These are phyloP conservation scores for Ploceus nigricollis DNA, from an alignment of 2,113 vertebrate genomes.

Conservation along the genomic window DNA sequence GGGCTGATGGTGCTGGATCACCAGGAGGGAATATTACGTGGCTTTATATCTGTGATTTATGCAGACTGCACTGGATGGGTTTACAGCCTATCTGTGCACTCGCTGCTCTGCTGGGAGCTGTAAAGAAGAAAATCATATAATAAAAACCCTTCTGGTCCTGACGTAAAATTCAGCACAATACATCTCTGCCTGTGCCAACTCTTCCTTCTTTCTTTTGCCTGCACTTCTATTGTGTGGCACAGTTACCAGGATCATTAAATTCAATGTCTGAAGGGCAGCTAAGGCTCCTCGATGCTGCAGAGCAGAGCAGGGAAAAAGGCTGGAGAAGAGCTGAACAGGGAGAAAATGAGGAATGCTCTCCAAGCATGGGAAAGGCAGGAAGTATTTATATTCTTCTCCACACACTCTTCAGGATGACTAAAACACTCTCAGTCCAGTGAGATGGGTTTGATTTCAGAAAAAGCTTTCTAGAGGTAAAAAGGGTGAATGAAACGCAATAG, in stretches of 20 bases:
- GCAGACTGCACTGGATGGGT: neutral
- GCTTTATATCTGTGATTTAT: conserved; percentile 25
- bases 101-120: neutral
- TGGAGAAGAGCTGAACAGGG: neutral
- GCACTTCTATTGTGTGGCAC: neutral
- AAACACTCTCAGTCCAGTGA: neutral
- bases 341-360: neutral
- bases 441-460: neutral
- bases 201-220: neutral
- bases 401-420: neutral
- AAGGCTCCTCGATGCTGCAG: neutral
- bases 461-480: neutral
- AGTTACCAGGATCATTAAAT: neutral
- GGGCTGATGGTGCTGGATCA: neutral
- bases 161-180: neutral
- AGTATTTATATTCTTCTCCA: neutral
- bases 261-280: neutral
- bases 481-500: neutral
- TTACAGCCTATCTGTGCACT: neutral
- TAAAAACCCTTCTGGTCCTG: conserved; percentile 12
- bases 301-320: neutral
- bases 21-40: neutral
- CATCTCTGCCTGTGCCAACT: neutral
- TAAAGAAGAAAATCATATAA: conserved; percentile 20
- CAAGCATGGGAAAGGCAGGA: neutral